Percentiles rank a stretch among this genome's conserved stretches.
Conservation (phyloP, 2,113 vertebrate species). For the pig (Sus scrofa) region DNA sequence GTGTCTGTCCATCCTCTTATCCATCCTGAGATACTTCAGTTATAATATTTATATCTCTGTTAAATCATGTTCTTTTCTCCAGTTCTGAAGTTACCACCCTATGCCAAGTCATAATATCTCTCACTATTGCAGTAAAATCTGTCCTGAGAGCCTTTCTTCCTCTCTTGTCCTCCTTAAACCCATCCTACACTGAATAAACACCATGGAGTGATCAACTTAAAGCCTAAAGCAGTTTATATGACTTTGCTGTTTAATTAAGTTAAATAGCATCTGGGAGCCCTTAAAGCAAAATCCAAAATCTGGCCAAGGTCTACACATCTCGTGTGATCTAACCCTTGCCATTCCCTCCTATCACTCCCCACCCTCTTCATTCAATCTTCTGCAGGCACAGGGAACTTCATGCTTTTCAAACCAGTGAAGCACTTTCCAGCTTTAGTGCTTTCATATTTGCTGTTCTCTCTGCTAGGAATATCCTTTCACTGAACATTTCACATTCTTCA, state of each 20-base stretch:
- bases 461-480: neutral
- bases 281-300: neutral
- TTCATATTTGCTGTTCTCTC: neutral
- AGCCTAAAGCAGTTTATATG: neutral
- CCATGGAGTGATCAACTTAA: neutral
- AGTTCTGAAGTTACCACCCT: neutral
- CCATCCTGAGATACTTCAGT: neutral
- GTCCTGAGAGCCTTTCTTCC: neutral
- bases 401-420: neutral
- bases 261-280: neutral
- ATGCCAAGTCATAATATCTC: neutral
- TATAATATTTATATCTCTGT: neutral
- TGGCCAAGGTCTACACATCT: neutral
- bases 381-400: neutral
- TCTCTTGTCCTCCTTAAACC: neutral
- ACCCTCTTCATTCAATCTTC: neutral
- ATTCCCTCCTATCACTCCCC: neutral
- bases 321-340: neutral
- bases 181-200: neutral
- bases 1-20: neutral
- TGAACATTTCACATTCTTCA: neutral
- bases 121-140: neutral
- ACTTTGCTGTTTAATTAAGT: neutral
- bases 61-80: neutral
- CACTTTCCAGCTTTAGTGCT: neutral